Conservation (phyloP, 2,113 vertebrate species). For the Heterotilapia buettikoferi region DNA sequence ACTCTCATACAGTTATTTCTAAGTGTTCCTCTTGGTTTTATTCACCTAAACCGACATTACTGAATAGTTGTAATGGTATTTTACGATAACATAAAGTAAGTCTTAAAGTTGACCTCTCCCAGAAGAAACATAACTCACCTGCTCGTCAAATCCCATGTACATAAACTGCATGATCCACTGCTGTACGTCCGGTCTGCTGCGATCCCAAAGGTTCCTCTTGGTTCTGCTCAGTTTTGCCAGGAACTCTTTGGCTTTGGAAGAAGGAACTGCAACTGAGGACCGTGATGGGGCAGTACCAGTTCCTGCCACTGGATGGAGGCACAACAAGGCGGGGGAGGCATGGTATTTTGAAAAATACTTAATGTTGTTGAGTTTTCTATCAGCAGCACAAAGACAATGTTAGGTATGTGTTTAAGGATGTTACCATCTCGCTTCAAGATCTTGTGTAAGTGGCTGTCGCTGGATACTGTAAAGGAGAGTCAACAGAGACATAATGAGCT, state of each 20-base stretch:
- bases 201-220: conserved; percentile 88
- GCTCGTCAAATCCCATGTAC: conserved; percentile 88
- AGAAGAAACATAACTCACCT: conserved; percentile 65
- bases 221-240: conserved; percentile 76
- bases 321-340: neutral
- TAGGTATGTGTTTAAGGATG: neutral
- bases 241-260: conserved; percentile 82
- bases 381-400: neutral
- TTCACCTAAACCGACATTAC: neutral
- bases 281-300: neutral
- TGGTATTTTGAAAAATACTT: neutral
- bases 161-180: conserved; percentile 97
- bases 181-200: conserved; percentile 84
- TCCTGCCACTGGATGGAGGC: conserved; percentile 33
- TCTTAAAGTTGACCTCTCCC: neutral
- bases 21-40: neutral
- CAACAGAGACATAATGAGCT: neutral
- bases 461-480: conserved; percentile 61
- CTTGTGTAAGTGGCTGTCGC: conserved; percentile 76
- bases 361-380: neutral
- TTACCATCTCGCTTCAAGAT: conserved; percentile 82
- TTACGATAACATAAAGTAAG: neutral
- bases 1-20: neutral
- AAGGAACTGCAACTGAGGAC: conserved; percentile 58
- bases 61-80: neutral